Conservation (phyloP, 1,140 invertebrate species). For the Rhizoglyphus robini region DNA sequence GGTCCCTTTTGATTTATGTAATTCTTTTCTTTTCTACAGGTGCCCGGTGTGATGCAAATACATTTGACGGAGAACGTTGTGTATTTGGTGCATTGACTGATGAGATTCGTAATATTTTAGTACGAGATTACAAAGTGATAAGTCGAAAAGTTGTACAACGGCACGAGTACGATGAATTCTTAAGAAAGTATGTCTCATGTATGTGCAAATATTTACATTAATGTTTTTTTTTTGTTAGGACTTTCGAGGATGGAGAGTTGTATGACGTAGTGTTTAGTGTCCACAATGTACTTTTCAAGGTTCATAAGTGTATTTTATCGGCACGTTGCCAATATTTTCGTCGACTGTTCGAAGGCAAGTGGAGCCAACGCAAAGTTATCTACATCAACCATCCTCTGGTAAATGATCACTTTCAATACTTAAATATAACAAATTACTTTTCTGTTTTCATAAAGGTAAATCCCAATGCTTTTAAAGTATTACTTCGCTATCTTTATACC, state of each 20-base stretch:
- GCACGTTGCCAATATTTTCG: constrained; percentile 38
- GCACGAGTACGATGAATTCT: constrained; percentile 42
- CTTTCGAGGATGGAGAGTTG: constrained; percentile 34
- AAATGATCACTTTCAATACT: too few species aligned
- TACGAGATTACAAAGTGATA: constrained; percentile 39
- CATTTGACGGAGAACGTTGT: constrained; percentile 46
- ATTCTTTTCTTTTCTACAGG: constrained; percentile 28
- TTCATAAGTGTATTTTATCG: constrained; percentile 38
- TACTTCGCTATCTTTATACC: constrained; percentile 21
- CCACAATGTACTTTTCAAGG: constrained; percentile 33
- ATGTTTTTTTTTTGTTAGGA: constrained; percentile 31
- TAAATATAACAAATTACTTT: too few species aligned
- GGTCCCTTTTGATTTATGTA: background rate
- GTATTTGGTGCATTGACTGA: constrained; percentile 43
- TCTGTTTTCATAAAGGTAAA: too few species aligned
- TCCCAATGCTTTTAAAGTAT: constrained; percentile 17
- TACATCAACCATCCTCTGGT: constrained; percentile 3
- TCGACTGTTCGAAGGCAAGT: constrained; percentile 34
- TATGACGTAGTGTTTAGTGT: constrained; percentile 37
- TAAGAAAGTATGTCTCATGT: constrained; percentile 35
- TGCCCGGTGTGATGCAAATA: constrained; percentile 43
- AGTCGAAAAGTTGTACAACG: constrained; percentile 37
- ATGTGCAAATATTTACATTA: constrained; percentile 8
- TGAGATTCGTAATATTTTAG: constrained; percentile 36
- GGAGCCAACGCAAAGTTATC: constrained; percentile 30